Conservation (phyloP, 2,113 vertebrate genomes). For the Melospiza georgiana region DNA sequence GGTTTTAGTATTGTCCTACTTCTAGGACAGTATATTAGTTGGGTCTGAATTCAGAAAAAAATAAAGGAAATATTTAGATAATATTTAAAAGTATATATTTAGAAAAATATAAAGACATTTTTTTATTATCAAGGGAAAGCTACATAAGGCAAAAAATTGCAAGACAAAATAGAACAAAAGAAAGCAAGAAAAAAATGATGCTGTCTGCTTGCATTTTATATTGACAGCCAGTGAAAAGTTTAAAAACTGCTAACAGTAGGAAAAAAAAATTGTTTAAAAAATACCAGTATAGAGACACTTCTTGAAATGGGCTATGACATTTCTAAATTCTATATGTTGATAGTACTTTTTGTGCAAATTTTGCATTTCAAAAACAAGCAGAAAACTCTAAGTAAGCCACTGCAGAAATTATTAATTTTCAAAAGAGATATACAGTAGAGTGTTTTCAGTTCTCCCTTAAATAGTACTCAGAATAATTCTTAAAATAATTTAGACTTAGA, state of each 20-base stretch:
- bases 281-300: neutral
- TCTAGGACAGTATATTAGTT: neutral
- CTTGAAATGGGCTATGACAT: neutral
- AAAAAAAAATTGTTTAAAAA: neutral
- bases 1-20: neutral
- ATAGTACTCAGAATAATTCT: neutral
- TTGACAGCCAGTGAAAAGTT: neutral
- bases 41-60: neutral
- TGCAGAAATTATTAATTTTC: neutral
- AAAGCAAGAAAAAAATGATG: neutral
- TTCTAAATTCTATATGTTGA: neutral
- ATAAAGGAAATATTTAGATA: neutral
- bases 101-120: neutral
- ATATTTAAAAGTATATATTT: no score
- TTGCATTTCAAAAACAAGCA: neutral
- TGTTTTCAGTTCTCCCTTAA: neutral
- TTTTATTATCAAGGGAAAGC: neutral
- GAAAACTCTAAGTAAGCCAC: neutral
- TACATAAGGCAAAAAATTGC: neutral
- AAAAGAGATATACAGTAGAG: neutral
- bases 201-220: neutral
- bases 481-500: neutral
- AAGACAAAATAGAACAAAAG: neutral
- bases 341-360: neutral
- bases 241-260: neutral